Conservation (phyloP, 64 coral and sea anemone genomes). For the Dendronephthya gigantea region DNA sequence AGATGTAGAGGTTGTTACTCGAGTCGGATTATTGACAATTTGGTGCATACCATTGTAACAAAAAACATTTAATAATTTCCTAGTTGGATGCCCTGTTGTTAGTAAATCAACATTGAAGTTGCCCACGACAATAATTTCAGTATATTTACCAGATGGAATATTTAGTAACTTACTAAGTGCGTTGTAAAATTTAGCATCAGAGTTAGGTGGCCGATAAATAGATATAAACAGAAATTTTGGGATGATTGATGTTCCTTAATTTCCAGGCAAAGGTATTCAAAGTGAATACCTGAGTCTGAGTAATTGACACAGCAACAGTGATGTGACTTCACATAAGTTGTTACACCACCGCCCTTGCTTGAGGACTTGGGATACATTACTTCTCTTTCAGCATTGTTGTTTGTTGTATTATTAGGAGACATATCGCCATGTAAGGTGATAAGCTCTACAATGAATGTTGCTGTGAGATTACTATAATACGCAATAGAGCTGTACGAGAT, state of each 20-base stretch:
- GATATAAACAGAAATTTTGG: not conserved
- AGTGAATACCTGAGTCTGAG: not conserved
- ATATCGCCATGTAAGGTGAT: too few relatives aligned
- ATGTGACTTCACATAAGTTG: constrained; percentile 1
- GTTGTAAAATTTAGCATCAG: not conserved
- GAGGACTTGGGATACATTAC: too few relatives aligned
- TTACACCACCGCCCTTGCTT: too few relatives aligned
- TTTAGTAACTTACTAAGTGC: not conserved
- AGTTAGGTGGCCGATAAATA: constrained; percentile 13
- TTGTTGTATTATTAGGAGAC: too few relatives aligned
- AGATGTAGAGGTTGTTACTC: not conserved
- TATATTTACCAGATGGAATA: not conserved
- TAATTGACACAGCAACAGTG: not conserved
- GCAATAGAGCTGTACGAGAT: too few relatives aligned
- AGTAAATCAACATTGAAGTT: constrained; percentile 11
- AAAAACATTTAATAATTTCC: not conserved
- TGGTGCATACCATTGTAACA: not conserved
- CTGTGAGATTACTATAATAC: too few relatives aligned
- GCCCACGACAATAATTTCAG: constrained; percentile 2
- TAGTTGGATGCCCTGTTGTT: too few relatives aligned
- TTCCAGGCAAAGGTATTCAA: constrained; percentile 16
- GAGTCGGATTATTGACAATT: not conserved
- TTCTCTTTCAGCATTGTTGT: too few relatives aligned
- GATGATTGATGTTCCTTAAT: not conserved
- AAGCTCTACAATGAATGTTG: too few relatives aligned